Conservation (phyloP, 2,888 invertebrate species). For the Agonopterix subpropinquella region DNA sequence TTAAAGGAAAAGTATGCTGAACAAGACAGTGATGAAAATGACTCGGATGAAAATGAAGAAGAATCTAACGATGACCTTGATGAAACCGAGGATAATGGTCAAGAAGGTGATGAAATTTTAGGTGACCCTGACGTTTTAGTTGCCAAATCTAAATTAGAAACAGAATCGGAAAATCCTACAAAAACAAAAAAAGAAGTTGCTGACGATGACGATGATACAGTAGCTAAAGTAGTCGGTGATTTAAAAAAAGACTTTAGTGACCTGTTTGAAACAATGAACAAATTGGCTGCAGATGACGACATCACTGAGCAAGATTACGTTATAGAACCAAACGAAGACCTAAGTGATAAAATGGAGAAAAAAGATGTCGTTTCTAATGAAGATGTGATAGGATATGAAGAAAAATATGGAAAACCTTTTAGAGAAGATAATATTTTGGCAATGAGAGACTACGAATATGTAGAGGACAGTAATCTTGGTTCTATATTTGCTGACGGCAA, state of each 20-base stretch:
- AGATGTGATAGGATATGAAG: constrained; percentile 25
- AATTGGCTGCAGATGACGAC: constrained; percentile 20
- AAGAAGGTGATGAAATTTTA: background rate
- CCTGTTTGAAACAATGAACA: constrained; percentile 37
- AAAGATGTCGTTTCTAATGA: constrained; percentile 11
- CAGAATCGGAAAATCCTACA: background rate
- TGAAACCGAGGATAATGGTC: background rate
- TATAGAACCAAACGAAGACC: no score
- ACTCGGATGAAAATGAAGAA: background rate
- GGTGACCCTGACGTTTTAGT: background rate
- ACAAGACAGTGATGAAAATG: no score
- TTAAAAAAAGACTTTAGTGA: constrained; percentile 42
- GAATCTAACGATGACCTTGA: background rate
- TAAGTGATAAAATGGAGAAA: constrained; percentile 13
- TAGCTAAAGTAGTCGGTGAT: constrained; percentile 33
- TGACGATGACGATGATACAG: constrained; percentile 10
- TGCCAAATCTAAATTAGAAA: background rate
- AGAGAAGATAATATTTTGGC: constrained; percentile 19
- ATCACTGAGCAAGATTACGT: no score
- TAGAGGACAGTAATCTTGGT: constrained; percentile 22
- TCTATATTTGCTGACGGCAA: no score
- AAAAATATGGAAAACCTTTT: constrained; percentile 22
- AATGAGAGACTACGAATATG: constrained; percentile 21
- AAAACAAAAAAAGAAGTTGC: background rate
- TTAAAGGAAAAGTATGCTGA: background rate